phyloP scores from a whole-genome alignment of 2,113 vertebrate species.

The Hystrix cristata region DNA sequence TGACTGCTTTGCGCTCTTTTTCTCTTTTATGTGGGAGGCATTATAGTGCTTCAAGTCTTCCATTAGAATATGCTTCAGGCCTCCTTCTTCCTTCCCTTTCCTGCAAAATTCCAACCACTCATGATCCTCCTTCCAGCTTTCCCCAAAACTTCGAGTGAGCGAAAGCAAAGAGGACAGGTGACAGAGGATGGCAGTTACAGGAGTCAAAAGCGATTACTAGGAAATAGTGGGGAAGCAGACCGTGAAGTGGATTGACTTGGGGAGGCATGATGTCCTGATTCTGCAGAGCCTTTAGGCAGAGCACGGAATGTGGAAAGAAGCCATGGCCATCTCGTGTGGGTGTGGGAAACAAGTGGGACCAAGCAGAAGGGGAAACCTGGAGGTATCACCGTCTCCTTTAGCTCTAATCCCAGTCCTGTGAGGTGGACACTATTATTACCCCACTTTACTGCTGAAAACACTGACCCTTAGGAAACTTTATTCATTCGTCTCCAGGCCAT shows the following conservation, averaged over 20 bases:
- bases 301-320: not conserved
- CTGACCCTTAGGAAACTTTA: not conserved
- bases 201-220: not conserved
- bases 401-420: not conserved
- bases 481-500: not conserved
- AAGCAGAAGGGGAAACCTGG: not conserved
- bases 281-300: not conserved
- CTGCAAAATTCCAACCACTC: constrained; percentile 11
- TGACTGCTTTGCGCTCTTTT: not conserved
- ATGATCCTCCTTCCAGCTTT: not conserved
- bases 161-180: not conserved
- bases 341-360: not conserved
- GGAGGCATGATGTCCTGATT: not conserved
- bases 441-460: not conserved
- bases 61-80: not conserved
- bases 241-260: not conserved
- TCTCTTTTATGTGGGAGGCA: not conserved
- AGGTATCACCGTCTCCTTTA: not conserved
- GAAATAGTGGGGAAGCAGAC: not conserved
- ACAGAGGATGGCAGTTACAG: not conserved
- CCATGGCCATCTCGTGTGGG: not conserved
- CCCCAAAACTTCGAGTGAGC: not conserved
- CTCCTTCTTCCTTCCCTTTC: not conserved
- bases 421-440: not conserved
- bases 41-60: not conserved